Evolutionary conservation across 2,888 invertebrate genomes (phyloP).

Genomic region (Nasonovia ribisnigri): DNA sequence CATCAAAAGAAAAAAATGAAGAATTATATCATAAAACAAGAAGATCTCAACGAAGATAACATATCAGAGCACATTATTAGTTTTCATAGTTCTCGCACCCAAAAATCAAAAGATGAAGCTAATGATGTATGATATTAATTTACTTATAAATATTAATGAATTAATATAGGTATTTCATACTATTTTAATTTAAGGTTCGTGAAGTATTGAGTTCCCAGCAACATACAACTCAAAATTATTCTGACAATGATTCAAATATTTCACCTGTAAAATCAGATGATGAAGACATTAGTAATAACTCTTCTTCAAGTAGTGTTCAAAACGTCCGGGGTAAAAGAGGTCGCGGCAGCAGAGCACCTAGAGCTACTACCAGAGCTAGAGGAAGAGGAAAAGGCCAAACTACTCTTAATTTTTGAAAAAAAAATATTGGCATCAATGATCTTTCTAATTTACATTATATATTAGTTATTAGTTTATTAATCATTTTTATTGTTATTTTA

Average conservation of each 20-base stretch:
- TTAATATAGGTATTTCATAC: background rate
- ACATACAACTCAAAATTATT: background rate
- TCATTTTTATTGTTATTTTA: background rate
- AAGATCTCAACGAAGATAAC: conserved; percentile 72
- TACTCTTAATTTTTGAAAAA: conserved; percentile 46
- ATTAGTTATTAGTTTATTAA: background rate
- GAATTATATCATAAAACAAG: conserved; percentile 72
- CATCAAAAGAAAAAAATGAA: conserved; percentile 74
- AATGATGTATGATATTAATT: conserved; percentile 69
- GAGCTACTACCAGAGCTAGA: conserved; percentile 21
- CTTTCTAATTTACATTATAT: background rate
- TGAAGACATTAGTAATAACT: conserved; percentile 4
- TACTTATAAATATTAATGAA: background rate
- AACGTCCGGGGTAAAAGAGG: conserved; percentile 51
- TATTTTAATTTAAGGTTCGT: conserved; percentile 29
- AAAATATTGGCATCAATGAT: background rate
- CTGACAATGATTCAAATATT: conserved; percentile 31
- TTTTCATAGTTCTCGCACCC: conserved; percentile 71
- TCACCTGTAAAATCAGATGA: conserved; percentile 1
- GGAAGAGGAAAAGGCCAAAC: conserved; percentile 47
- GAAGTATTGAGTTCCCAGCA: conserved; percentile 19
- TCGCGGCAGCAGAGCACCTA: conserved; percentile 48
- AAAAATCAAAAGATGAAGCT: conserved; percentile 71
- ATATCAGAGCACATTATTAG: conserved; percentile 72
- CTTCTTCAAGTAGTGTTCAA: background rate